Evolutionary conservation across 92 coral and sea anemone genomes (phyloP).

Genomic region (Siderastrea siderea): DNA sequence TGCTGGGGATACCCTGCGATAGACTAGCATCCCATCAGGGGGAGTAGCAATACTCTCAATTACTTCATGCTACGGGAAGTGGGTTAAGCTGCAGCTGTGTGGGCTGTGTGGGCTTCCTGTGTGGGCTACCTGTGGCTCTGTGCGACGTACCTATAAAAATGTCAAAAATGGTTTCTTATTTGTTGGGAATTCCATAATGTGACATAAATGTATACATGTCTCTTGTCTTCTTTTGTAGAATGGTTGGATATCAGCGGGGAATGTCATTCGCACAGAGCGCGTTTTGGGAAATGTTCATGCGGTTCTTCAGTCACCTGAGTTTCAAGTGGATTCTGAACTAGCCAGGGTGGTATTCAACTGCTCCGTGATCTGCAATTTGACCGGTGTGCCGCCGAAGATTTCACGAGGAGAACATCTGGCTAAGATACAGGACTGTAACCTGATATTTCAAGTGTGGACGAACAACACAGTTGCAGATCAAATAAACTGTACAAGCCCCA

Average conservation of each 20-base stretch:
- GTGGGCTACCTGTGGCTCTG: no score
- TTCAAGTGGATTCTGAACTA: slow-evolving; percentile 57
- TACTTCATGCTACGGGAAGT: no score
- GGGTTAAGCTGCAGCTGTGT: no score
- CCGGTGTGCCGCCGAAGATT: slow-evolving; percentile 27
- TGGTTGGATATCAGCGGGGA: slow-evolving; percentile 88
- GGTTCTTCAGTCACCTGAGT: slow-evolving; percentile 59
- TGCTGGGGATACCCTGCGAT: no score
- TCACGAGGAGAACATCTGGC: slow-evolving; percentile 72
- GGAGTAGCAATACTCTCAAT: no score
- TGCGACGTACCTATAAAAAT: no score
- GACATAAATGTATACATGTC: no score
- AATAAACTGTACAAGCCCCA: slow-evolving; percentile 83
- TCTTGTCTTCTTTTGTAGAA: slow-evolving; percentile 13
- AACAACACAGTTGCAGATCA: slow-evolving; percentile 53
- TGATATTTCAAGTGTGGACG: slow-evolving; percentile 67
- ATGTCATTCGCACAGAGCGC: slow-evolving; percentile 75
- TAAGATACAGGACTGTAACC: slow-evolving; percentile 71
- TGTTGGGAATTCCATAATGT: no score
- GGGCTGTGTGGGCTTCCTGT: no score
- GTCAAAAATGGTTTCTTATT: no score
- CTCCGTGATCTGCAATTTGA: slow-evolving; percentile 77
- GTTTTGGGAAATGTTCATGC: slow-evolving; percentile 80
- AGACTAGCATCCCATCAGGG: no score
- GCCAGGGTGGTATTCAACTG: slow-evolving; percentile 77